A percentile compares a stretch with the other conserved stretches of the same genome.
Evolutionary conservation across 2,113 vertebrate species (phyloP).

Genomic region (Phalacrocorax carbo): DNA sequence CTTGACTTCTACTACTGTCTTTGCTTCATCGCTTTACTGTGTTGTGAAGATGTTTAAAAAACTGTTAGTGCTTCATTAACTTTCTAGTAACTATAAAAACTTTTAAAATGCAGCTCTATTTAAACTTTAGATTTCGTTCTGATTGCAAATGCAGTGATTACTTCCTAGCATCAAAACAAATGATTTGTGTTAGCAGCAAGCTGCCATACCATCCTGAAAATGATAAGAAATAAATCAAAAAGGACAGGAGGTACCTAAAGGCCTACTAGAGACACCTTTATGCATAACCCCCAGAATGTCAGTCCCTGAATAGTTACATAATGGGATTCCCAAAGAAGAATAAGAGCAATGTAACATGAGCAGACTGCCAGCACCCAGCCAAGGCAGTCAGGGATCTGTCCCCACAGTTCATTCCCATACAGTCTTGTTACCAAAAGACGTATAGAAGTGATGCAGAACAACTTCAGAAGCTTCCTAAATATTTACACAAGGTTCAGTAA

Average conservation of each 20-base stretch:
- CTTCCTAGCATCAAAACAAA: background rate
- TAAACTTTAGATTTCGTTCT: background rate
- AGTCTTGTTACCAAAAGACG: background rate
- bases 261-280: background rate
- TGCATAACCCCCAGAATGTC: background rate
- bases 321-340: background rate
- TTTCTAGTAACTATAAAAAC: background rate
- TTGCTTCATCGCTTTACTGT: background rate
- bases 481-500: background rate
- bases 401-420: background rate
- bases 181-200: background rate
- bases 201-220: background rate
- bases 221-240: background rate
- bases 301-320: background rate
- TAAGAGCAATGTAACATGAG: background rate
- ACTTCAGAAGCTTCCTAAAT: background rate
- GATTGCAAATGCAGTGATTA: background rate
- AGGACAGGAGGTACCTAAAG: background rate
- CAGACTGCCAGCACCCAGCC: background rate
- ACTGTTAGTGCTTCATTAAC: background rate
- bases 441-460: background rate
- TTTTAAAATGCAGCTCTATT: background rate
- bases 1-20: background rate
- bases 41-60: background rate
- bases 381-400: background rate